Conservation (phyloP, 1,140 invertebrate species). For the Drosophila malerkotliana region DNA sequence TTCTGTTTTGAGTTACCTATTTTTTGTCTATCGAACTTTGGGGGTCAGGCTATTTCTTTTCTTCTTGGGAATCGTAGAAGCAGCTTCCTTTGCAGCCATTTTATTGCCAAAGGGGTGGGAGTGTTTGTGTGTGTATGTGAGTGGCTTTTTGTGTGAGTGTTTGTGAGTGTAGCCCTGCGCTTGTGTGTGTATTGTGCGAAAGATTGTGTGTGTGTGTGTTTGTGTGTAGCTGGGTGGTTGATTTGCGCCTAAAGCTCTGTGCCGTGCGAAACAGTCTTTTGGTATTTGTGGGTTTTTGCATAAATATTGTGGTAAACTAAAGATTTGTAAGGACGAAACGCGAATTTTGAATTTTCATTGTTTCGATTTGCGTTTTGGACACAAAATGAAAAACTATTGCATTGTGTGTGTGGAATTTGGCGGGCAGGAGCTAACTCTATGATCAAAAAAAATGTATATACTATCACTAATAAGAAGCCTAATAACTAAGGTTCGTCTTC, state of each 20-base stretch:
- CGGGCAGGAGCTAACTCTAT: conserved; percentile 40
- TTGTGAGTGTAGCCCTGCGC: conserved; percentile 56
- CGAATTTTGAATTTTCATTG: conserved; percentile 68
- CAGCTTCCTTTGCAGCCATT: conserved; percentile 81
- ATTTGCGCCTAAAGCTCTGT: conserved; percentile 70
- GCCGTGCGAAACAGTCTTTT: conserved; percentile 65
- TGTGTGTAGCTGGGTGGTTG: conserved; percentile 67
- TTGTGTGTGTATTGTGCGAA: conserved; percentile 37
- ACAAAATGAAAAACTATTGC: conserved; percentile 83
- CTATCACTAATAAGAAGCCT: conserved; percentile 6
- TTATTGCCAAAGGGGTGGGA: conserved; percentile 75
- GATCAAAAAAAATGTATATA: neutral
- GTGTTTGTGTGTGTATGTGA: conserved; percentile 32
- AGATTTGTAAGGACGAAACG: conserved; percentile 69
- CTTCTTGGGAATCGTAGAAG: conserved; percentile 82
- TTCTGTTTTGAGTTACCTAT: conserved; percentile 8
- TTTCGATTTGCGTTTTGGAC: conserved; percentile 77
- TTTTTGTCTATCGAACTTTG: conserved; percentile 38
- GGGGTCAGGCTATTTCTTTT: conserved; percentile 74
- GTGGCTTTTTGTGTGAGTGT: conserved; percentile 21
- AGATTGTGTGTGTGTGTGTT: conserved; percentile 51
- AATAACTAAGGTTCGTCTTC: conserved; percentile 29
- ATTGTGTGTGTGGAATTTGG: conserved; percentile 73
- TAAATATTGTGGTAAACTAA: conserved; percentile 64
- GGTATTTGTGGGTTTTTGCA: conserved; percentile 32